Evolutionary conservation across 1,140 invertebrate genomes (phyloP).

Genomic region (Drosophila athabasca): DNA sequence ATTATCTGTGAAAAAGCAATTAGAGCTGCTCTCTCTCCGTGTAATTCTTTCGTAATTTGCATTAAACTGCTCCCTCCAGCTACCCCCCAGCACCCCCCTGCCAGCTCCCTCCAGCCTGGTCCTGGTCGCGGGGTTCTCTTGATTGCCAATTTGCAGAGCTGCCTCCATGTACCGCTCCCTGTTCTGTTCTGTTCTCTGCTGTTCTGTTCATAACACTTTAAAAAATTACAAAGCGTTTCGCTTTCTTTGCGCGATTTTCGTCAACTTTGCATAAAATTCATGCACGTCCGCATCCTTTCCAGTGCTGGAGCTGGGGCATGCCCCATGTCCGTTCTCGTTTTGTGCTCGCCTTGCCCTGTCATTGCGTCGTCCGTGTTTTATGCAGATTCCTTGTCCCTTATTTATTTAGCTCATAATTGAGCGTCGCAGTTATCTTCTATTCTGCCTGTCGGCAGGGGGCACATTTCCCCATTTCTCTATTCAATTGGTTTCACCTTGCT

Average conservation of each 20-base stretch:
- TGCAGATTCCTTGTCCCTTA: conserved; percentile 50
- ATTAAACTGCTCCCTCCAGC: conserved; percentile 53
- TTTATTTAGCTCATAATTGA: conserved; percentile 72
- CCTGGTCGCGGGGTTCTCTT: conserved; percentile 46
- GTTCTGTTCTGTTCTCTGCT: no score
- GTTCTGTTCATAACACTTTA: no score
- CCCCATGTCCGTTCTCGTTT: conserved; percentile 9
- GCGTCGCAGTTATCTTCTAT: conserved; percentile 14
- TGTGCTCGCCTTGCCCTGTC: conserved; percentile 17
- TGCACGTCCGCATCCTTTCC: conserved; percentile 54
- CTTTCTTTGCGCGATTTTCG: conserved; percentile 64
- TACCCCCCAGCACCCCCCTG: conserved; percentile 2
- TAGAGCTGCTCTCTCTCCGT: conserved; percentile 49
- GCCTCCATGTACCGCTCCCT: conserved; percentile 1
- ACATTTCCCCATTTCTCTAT: conserved; percentile 45
- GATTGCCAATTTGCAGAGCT: conserved; percentile 70
- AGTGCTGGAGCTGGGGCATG: conserved; percentile 4
- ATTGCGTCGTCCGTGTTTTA: conserved; percentile 29
- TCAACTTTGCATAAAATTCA: conserved; percentile 80
- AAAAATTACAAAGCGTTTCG: conserved; percentile 49
- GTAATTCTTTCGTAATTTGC: conserved; percentile 64
- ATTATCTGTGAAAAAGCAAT: conserved; percentile 80
- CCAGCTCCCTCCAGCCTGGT: no score
- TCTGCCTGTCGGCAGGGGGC: neutral
- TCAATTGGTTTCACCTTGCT: conserved; percentile 3